Evolutionary conservation across 2,888 invertebrate species (phyloP), one percentile per base, ranked within the genome.

Genomic region (Lysandra bellargus): DNA sequence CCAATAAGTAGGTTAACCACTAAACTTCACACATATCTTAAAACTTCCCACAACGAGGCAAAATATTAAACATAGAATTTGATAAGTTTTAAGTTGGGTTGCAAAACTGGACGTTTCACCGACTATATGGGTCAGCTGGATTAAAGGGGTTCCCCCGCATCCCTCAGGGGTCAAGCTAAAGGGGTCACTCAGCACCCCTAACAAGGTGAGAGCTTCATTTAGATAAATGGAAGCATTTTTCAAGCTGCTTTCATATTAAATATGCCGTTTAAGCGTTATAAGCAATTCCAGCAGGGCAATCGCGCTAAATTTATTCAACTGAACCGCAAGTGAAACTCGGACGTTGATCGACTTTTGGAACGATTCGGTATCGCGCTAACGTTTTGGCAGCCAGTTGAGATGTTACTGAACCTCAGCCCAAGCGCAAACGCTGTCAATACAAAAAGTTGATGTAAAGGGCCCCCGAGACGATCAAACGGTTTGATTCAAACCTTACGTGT

Each of bases 141-240:
- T 17, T 73, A 73, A 73, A 37, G 37, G 40, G 40, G 73, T n/a
- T 1, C 1, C 5, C 2, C 40, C 23, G 23, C 23, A 23, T 23
- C 23, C 73, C 40, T 4, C 40, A 40, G 40, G 40, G 37, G 33
- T 73, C 40, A 40, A 30, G 30, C 40, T 73, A 73, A 40, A 14
- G 30, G 37, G 73, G 64, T 64, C 23, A 64, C 23, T 1, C 7
- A 30, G 64, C 3, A 64, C 64, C 64, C 23, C 23, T 73, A 73
- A 73, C 37, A 40, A 73, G 40, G n/a, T 40, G 73, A 73, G 73
- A 40, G 73, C 64, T 64, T 64, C 64, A 64, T 64, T 64, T 64
- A 23, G 64, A 12, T 64, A 61, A 61, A 61, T 61, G 61, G 23
- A 61, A 64, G 23, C 64, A 64, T 64, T 64, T 64, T 64, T 64